Evolutionary conservation across 2,888 invertebrate species (phyloP).

Genomic region (Caenorhabditis virilis): DNA sequence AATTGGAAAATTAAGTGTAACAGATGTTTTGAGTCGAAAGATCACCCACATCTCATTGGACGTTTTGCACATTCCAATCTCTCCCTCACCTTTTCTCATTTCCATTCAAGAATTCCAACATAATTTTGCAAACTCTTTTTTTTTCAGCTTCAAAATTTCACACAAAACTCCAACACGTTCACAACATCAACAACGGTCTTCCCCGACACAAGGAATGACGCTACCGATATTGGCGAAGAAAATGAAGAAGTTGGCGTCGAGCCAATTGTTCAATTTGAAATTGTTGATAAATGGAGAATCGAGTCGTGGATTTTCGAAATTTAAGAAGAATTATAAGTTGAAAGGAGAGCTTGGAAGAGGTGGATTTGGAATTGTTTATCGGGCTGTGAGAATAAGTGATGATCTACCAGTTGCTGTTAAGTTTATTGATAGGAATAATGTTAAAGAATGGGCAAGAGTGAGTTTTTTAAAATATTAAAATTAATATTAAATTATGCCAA

Average conservation of each 20-base stretch:
- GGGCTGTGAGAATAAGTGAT: slow-evolving; percentile 54
- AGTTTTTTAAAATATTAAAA: slow-evolving; percentile 1
- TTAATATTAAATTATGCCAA: not conserved
- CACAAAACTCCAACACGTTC: too few species aligned
- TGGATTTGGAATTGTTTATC: slow-evolving; percentile 53
- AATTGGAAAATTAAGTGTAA: too few species aligned
- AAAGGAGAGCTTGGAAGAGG: slow-evolving; percentile 63
- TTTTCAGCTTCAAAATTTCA: too few species aligned
- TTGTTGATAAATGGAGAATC: slow-evolving; percentile 53
- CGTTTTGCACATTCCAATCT: too few species aligned
- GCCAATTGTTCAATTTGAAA: slow-evolving; percentile 49
- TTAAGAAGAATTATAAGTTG: slow-evolving; percentile 63
- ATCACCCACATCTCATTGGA: too few species aligned
- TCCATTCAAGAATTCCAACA: too few species aligned
- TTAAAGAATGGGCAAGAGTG: slow-evolving; percentile 60
- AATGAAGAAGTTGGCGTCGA: slow-evolving; percentile 49
- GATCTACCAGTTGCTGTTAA: slow-evolving; percentile 64
- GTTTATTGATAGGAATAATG: slow-evolving; percentile 62
- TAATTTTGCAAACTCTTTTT: too few species aligned
- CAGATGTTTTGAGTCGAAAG: too few species aligned
- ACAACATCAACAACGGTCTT: too few species aligned
- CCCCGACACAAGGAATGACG: slow-evolving; percentile 33
- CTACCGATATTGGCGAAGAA: slow-evolving; percentile 53
- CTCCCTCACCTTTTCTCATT: too few species aligned
- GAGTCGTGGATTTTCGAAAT: slow-evolving; percentile 61